Evolutionary conservation across 1,140 invertebrate species (phyloP), one percentile per base, ranked within the genome.

Genomic region (Procambarus clarkii): DNA sequence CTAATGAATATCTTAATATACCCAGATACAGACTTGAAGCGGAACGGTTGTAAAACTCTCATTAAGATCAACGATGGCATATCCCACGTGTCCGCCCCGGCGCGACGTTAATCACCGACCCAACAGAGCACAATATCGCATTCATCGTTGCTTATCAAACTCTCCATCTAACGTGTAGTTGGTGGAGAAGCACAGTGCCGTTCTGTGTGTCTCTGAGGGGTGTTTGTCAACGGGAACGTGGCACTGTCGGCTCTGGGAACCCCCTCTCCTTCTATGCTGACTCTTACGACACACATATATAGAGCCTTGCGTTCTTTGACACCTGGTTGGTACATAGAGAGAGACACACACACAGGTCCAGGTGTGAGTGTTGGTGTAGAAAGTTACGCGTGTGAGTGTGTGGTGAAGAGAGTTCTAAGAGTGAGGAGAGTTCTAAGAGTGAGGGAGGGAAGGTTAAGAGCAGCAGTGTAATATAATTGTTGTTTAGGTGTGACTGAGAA

Each of bases 121-220:
- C 87, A 89, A 89, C 87, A 89, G 87, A 18, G 79, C 87, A 89
- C 87, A 89, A 82, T 89, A 89, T 89, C 87, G 83, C 87, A 89
- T 89, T 89, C 87, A 89, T 89, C 87, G 87, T 89, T 82, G 79
- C 79, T 71, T 89, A 89, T 89, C 87, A 74, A n/a, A 50, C 60
- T 24, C 79, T 34, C 15, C n/a, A 89, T 89, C 87, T 89, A 4
- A n/a, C 46, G n/a, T 21, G 76, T 50, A 64, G 60, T 54, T 60
- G 48, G 60, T 69, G 87, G 48, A n/a, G 44, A 54, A 50, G 87
- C 24, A 79, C 78, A 89, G 78, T 54, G 87, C n/a, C 15, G 58
- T 54, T 21, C 11, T 5, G 60, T 89, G 87, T 89, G 74, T 54
- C 58, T 24, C n/a, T n/a, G n/a, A n/a, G n/a, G n/a, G n/a, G n/a